Conservation (phyloP, 2,888 invertebrate genomes). For the Callosobruchus maculatus region DNA sequence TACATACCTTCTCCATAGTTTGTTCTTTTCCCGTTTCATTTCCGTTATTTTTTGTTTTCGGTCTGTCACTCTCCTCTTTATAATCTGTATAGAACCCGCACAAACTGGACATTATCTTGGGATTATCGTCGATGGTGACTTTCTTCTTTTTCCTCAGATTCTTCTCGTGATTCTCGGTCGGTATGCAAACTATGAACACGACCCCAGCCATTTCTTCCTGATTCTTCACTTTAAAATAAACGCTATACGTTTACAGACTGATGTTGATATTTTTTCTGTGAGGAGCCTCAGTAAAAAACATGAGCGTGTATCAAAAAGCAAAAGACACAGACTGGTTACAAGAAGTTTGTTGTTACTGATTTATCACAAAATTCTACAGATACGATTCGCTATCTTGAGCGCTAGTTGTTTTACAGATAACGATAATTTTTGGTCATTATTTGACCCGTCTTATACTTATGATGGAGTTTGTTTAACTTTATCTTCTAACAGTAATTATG, state of each 20-base stretch:
- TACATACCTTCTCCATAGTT: conserved; percentile 10
- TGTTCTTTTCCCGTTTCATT: neutral
- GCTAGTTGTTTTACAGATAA: neutral
- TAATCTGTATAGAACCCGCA: neutral
- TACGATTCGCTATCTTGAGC: neutral
- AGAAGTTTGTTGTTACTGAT: neutral
- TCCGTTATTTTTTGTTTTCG: conserved; percentile 3
- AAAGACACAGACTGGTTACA: neutral
- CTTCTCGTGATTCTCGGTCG: conserved; percentile 52
- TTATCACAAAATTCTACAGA: neutral
- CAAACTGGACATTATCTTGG: neutral
- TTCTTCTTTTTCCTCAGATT: conserved; percentile 27
- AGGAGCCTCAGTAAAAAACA: neutral
- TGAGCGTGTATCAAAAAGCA: neutral
- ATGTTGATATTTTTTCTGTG: neutral
- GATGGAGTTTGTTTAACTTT: neutral
- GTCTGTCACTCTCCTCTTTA: neutral
- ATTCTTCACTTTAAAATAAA: too few species aligned
- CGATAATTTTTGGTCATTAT: neutral
- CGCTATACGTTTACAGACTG: neutral
- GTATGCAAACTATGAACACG: conserved; percentile 58
- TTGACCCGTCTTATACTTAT: neutral
- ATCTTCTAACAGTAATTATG: neutral
- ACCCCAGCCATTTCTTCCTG: conserved; percentile 54
- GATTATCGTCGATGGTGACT: conserved; percentile 19